These are phyloP conservation scores for Watsonalla binaria DNA, from an alignment of 2,888 invertebrate species.

Conservation along the genomic window DNA sequence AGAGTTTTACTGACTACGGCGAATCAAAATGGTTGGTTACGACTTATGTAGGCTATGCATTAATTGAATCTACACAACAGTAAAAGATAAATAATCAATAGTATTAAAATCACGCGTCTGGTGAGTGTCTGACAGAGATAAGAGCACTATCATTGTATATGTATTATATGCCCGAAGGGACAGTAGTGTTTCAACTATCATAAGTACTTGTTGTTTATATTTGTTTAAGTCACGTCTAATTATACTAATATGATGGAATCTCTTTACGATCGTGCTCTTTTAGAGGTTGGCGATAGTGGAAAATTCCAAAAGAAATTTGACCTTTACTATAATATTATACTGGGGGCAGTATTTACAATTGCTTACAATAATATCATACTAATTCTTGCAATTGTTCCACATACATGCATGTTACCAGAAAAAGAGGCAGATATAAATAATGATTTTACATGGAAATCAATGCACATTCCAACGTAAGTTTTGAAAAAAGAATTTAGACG, in stretches of 20 bases:
- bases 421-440: conserved; percentile 42
- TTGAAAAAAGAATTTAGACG: neutral
- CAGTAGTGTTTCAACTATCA: no score
- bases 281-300: conserved; percentile 55
- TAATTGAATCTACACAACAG: no score
- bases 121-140: neutral
- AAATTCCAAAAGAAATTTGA: conserved; percentile 63
- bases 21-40: no score
- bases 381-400: conserved; percentile 58
- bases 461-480: conserved; percentile 47
- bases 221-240: neutral
- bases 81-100: neutral
- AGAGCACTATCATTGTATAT: neutral
- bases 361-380: conserved; percentile 60
- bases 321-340: conserved; percentile 53
- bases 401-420: conserved; percentile 58
- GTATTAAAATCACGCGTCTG: neutral
- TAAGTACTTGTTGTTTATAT: neutral
- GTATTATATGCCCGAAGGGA: no score
- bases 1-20: no score
- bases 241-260: conserved; percentile 31
- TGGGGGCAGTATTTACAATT: conserved; percentile 52
- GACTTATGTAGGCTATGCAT: no score
- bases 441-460: conserved; percentile 43
- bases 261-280: conserved; percentile 42